These are phyloP conservation scores for Bubalus kerabau DNA, from an alignment of 2,113 vertebrate genomes.

Conservation along the genomic window DNA sequence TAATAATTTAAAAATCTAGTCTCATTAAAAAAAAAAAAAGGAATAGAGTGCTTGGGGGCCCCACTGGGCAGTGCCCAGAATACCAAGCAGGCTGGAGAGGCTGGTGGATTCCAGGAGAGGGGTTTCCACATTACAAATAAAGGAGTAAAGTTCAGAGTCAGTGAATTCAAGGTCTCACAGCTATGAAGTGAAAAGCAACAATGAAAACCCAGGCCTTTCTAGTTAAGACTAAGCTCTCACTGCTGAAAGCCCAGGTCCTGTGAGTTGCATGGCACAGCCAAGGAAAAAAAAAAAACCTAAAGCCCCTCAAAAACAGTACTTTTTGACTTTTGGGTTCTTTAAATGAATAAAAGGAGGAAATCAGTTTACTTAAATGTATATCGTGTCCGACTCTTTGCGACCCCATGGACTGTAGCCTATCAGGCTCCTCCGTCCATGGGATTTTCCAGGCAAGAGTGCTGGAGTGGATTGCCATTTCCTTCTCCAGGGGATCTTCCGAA, in stretches of 20 bases:
- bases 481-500: too few species aligned
- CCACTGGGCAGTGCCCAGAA: neutral
- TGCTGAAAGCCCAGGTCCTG: neutral
- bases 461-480: too few species aligned
- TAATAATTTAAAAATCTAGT: neutral
- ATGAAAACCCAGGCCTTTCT: neutral
- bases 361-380: neutral
- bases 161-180: neutral
- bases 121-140: neutral
- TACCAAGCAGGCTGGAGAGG: neutral
- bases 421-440: too few species aligned
- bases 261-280: neutral
- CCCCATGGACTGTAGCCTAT: too few species aligned
- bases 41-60: neutral
- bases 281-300: neutral
- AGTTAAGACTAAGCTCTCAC: neutral
- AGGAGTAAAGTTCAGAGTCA: neutral
- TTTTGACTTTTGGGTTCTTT: neutral
- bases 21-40: neutral
- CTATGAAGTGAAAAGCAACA: neutral
- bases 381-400: accelerated
- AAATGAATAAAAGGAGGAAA: neutral
- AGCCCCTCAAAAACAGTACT: neutral
- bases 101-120: neutral
- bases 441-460: too few species aligned